phyloP scores from a whole-genome alignment of 2,113 vertebrate species.

The Romanogobio albipinnatus region DNA sequence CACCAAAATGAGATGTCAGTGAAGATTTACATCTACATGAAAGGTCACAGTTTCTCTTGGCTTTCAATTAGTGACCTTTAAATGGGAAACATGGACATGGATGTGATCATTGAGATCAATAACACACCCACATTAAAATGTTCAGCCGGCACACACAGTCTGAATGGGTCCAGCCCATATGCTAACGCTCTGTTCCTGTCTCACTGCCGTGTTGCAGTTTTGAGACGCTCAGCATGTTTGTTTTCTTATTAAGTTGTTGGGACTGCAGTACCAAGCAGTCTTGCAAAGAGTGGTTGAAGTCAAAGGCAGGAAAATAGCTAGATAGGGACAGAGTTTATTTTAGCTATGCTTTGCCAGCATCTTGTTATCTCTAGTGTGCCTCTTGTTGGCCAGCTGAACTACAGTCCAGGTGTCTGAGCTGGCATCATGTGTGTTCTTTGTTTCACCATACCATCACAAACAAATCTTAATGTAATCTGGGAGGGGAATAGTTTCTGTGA shows the following conservation, averaged over 20 bases:
- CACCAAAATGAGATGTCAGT: constrained; percentile 61
- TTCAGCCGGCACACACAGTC: constrained; percentile 12
- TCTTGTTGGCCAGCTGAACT: constrained; percentile 26
- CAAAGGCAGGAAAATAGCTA: constrained; percentile 4
- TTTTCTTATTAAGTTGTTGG: constrained; percentile 18
- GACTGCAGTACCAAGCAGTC: neutral
- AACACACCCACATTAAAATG: constrained; percentile 52
- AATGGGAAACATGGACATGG: constrained; percentile 60
- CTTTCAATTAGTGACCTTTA: constrained; percentile 68
- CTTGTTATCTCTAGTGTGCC: constrained; percentile 17
- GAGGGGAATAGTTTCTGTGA: neutral
- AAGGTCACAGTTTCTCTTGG: constrained; percentile 73
- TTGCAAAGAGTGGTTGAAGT: constrained; percentile 1
- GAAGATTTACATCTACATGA: constrained; percentile 53
- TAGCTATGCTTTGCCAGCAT: constrained; percentile 36
- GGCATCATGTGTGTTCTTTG: constrained; percentile 35
- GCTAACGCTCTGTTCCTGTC: constrained; percentile 11
- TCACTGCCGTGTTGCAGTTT: neutral
- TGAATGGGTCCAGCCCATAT: constrained; percentile 23
- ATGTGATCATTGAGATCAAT: constrained; percentile 63
- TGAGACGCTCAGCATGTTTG: neutral
- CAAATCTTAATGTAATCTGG: neutral
- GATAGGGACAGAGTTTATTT: constrained; percentile 15
- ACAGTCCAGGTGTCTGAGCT: constrained; percentile 32
- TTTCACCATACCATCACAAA: neutral